Evolutionary conservation across 2,888 invertebrate species (phyloP).

Genomic region (Margaritifera margaritifera): DNA sequence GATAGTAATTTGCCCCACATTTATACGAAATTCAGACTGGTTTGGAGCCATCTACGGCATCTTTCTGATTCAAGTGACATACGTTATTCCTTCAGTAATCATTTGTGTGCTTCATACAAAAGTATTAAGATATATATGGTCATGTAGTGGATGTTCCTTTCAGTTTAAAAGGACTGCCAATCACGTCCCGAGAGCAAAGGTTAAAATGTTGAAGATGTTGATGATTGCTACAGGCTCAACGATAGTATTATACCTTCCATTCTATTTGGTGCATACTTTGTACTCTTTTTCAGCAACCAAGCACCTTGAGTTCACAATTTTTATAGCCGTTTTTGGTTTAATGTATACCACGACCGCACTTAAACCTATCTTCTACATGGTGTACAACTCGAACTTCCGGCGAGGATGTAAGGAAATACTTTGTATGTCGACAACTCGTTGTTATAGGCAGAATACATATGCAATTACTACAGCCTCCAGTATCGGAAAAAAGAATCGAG

Average conservation of each 20-base stretch:
- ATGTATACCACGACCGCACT: slow-evolving; percentile 45
- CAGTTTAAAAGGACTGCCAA: slow-evolving; percentile 59
- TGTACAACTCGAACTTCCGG: slow-evolving; percentile 69
- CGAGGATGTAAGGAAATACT: slow-evolving; percentile 69
- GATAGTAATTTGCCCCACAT: slow-evolving; percentile 45
- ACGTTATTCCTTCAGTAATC: slow-evolving; percentile 49
- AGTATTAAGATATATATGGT: slow-evolving; percentile 63
- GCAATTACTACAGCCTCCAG: slow-evolving; percentile 66
- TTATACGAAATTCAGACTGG: slow-evolving; percentile 41
- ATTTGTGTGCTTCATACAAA: slow-evolving; percentile 49
- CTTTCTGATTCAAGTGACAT: slow-evolving; percentile 43
- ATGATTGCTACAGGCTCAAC: slow-evolving; percentile 51
- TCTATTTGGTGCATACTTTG: slow-evolving; percentile 49
- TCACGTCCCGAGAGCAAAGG: slow-evolving; percentile 67
- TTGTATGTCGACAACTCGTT: slow-evolving; percentile 68
- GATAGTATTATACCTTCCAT: slow-evolving; percentile 45
- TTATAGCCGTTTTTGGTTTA: slow-evolving; percentile 44
- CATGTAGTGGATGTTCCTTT: slow-evolving; percentile 39
- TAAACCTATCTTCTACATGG: slow-evolving; percentile 66
- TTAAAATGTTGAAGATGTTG: slow-evolving; percentile 69
- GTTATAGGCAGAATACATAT: slow-evolving; percentile 68
- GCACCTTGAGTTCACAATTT: slow-evolving; percentile 36
- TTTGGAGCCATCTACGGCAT: slow-evolving; percentile 46
- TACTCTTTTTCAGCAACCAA: slow-evolving; percentile 32
- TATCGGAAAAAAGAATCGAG: slow-evolving; percentile 66